These are phyloP conservation scores for Brachyalestes nurse DNA, from an alignment of 2,797 vertebrate species.

Conservation along the genomic window DNA sequence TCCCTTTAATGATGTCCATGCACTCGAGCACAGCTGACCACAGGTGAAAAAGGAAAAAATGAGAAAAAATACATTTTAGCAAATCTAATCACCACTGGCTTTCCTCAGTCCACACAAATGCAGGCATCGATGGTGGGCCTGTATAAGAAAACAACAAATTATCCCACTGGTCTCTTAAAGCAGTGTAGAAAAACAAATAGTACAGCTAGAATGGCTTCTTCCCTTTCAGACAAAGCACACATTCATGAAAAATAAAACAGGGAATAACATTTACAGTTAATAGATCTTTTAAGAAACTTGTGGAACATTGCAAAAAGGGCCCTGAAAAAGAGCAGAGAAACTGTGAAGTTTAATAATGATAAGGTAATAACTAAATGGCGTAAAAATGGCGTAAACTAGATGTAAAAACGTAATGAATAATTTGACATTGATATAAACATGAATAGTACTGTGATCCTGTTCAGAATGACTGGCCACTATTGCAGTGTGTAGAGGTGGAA, in stretches of 20 bases:
- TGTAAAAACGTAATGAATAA: no score
- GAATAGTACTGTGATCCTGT: not conserved
- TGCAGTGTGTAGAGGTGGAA: constrained; percentile 12
- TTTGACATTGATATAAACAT: not conserved
- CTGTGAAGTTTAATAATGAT: no score
- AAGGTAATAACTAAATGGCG: no score
- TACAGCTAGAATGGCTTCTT: not conserved
- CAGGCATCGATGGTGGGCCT: not conserved
- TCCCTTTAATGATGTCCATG: not conserved
- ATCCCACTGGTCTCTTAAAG: not conserved
- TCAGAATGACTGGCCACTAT: not conserved
- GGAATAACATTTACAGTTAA: constrained; percentile 28
- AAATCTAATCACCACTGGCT: not conserved
- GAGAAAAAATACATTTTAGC: not conserved
- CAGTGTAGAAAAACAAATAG: not conserved
- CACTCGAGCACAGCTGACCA: not conserved
- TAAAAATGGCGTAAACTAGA: not conserved
- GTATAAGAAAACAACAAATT: not conserved
- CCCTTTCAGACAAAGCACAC: constrained; percentile 36
- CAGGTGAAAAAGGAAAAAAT: not conserved
- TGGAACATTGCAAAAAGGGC: not conserved
- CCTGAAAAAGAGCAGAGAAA: no score
- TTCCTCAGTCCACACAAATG: not conserved
- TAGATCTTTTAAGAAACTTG: constrained; percentile 30
- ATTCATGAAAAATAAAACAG: constrained; percentile 57